Conservation (phyloP, 37 sponge, comb jelly and placozoan genomes). For the Petrosia ficiformis region DNA sequence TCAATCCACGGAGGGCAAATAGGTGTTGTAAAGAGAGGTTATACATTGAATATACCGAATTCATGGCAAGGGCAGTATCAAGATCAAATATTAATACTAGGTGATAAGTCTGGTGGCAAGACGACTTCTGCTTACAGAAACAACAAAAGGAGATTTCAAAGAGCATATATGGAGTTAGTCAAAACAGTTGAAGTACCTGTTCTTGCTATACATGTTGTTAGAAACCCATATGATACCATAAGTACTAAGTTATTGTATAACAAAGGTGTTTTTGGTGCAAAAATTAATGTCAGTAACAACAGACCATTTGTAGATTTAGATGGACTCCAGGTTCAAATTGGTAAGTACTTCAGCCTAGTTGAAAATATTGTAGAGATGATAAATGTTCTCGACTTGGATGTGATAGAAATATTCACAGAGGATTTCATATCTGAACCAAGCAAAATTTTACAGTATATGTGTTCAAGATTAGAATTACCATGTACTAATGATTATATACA, state of each 20-base stretch:
- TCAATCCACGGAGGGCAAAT: not conserved
- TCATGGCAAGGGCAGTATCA: constrained; percentile 50
- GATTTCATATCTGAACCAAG: constrained; percentile 50
- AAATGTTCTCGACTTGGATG: constrained; percentile 15
- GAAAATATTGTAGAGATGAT: constrained; percentile 41
- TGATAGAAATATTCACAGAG: constrained; percentile 27
- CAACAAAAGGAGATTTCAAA: constrained; percentile 1
- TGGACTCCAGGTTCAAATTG: constrained; percentile 14
- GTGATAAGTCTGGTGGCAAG: constrained; percentile 47
- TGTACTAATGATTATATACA: constrained; percentile 37
- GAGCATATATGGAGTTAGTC: constrained; percentile 14
- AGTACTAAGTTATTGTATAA: constrained; percentile 58
- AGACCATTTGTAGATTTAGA: constrained; percentile 7
- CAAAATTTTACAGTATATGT: constrained; percentile 17
- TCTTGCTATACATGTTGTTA: constrained; percentile 38
- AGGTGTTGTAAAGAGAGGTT: constrained; percentile 29
- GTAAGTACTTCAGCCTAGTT: constrained; percentile 33
- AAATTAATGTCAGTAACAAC: constrained; percentile 13
- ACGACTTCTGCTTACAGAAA: constrained; percentile 23
- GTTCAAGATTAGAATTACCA: constrained; percentile 14
- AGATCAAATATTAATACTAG: constrained; percentile 16
- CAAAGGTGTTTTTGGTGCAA: not conserved
- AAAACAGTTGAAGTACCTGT: constrained; percentile 25
- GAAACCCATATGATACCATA: constrained; percentile 71
- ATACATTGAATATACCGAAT: constrained; percentile 25